phyloP scores from a whole-genome alignment of 2,797 vertebrate genomes.

The Acrocephalus scirpaceus region DNA sequence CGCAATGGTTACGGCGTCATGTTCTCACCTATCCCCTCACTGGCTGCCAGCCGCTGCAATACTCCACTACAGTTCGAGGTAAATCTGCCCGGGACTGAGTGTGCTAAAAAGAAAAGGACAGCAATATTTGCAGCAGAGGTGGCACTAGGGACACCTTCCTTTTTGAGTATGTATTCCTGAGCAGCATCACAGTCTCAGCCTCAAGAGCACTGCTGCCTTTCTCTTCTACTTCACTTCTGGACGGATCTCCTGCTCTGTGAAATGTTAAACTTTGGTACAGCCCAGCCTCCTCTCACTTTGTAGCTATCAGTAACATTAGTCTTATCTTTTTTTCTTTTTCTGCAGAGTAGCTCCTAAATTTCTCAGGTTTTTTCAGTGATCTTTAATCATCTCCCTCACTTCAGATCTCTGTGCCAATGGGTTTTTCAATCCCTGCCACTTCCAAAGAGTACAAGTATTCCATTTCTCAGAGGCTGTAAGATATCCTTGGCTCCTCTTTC shows the following conservation, averaged over 20 bases:
- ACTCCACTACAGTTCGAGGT: conserved; percentile 98
- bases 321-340: not conserved
- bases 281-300: not conserved
- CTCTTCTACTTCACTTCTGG: not conserved
- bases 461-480: not conserved
- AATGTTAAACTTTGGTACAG: not conserved
- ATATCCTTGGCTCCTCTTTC: not conserved
- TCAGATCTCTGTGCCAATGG: not conserved
- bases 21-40: conserved; percentile 91
- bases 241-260: not conserved
- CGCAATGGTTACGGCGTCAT: conserved; percentile 82
- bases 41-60: conserved; percentile 95
- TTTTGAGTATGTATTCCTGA: not conserved
- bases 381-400: not conserved
- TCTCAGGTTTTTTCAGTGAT: not conserved
- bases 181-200: not conserved
- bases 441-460: not conserved
- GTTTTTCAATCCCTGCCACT: not conserved
- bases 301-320: not conserved
- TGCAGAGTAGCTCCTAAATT: not conserved
- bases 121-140: not conserved
- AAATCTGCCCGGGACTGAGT: conserved; percentile 23
- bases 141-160: not conserved
- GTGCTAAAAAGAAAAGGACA: not conserved
- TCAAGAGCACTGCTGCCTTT: not conserved